Conservation (phyloP, 1,140 invertebrate genomes). For the Brachionus paranguensis region DNA sequence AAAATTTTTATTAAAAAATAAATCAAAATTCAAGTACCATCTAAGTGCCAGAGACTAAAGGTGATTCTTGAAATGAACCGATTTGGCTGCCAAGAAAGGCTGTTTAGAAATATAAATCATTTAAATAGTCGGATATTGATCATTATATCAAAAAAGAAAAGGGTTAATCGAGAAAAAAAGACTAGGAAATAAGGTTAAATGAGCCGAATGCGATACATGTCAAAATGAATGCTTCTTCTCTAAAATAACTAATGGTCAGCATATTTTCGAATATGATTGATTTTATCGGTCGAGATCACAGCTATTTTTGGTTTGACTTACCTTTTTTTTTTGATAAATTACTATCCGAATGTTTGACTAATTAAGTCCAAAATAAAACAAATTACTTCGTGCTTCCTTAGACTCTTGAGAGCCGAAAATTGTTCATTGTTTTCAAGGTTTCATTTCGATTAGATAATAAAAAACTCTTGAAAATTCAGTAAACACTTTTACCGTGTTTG, state of each 20-base stretch:
- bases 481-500: not conserved
- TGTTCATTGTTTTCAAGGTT: conserved; percentile 13
- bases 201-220: conserved; percentile 9
- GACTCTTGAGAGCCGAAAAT: not conserved
- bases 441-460: not conserved
- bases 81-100: not conserved
- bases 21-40: too few species aligned
- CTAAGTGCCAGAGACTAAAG: too few species aligned
- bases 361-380: not conserved
- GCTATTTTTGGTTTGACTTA: not conserved
- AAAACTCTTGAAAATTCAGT: not conserved
- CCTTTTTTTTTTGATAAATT: not conserved
- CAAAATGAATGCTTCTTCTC: not conserved
- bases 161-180: conserved; percentile 25
- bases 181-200: conserved; percentile 28
- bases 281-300: conserved; percentile 13
- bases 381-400: not conserved
- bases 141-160: not conserved
- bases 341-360: not conserved
- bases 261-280: conserved; percentile 18
- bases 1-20: too few species aligned
- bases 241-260: conserved; percentile 4
- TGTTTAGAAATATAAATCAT: not conserved
- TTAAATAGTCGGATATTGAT: not conserved
- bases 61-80: not conserved